Evolutionary conservation across 2,113 vertebrate species (phyloP).

Genomic region (Phaetusa simplex): DNA sequence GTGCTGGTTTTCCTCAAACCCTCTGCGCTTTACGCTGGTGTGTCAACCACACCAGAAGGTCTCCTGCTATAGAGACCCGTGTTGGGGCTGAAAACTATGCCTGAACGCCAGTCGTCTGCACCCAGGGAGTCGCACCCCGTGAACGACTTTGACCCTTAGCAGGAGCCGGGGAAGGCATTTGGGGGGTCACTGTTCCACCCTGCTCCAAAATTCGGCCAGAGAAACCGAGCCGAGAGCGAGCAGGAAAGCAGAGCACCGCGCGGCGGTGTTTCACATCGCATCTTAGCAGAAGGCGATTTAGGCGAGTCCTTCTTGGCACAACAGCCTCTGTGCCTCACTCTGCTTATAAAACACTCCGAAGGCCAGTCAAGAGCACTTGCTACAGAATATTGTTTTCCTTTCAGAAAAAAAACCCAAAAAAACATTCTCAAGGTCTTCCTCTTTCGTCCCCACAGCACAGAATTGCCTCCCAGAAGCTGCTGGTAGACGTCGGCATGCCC

Average conservation of each 20-base stretch:
- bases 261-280: neutral
- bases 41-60: neutral
- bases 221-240: neutral
- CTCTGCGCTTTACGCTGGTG: neutral
- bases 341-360: neutral
- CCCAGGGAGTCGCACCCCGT: rapidly evolving
- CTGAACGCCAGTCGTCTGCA: neutral
- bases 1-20: neutral
- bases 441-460: neutral
- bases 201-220: neutral
- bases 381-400: neutral
- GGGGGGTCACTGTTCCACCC: neutral
- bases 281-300: neutral
- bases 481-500: rapidly evolving
- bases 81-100: neutral
- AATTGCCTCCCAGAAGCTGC: neutral
- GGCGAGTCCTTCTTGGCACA: neutral
- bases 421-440: neutral
- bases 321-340: neutral
- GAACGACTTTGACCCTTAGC: neutral
- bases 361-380: neutral
- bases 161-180: neutral
- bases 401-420: neutral
- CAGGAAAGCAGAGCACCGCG: neutral
- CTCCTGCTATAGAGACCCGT: neutral